Evolutionary conservation across 2,797 vertebrate genomes (phyloP), one percentile per base, ranked within the genome.

Genomic region (Myoxocephalus aenaeus): DNA sequence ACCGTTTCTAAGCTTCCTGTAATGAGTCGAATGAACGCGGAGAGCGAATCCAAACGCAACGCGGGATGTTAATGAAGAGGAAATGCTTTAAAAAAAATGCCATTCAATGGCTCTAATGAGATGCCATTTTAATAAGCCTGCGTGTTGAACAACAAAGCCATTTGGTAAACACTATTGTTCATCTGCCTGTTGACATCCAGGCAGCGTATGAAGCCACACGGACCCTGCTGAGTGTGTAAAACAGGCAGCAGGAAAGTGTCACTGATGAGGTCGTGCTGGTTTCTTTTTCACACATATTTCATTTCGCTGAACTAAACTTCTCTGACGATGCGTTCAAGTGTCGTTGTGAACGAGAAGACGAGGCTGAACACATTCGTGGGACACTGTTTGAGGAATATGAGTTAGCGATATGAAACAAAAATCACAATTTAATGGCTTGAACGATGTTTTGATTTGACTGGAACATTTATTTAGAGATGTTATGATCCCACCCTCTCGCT

Each of bases 81-180:
- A 85, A 75, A 75, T 36, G 82, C 82, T 83, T 70, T 83, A 79
- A 87, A 90, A 92, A 90, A 91, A 90, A 89, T 63, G 79, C 82
- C 91, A 92, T 94, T 93, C 91, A 90, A 82, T 11, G 74, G 79
- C 79, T 81, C 65, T 92, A 93, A 94, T 93, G 90, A 93, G 91
- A 91, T 89, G 87, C 81, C 82, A 80, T 87, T 91, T 92, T 92
- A 93, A 94, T 92, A 91, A 85, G 84, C 70, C 56, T 62, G 82
- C 76, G 84, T 92, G 92, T 87, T 78, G 86, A 89, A 90, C 90
- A 94, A 93, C 90, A 92, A 90, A 90, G 76, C 81, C 77, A 82
- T 90, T 93, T 88, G 81, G 87, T 90, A 90, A 95, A 94, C 89
- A 90, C 75, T 50, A 82, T 88, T 92, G 90, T 93, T 93, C 87